Evolutionary conservation across 2,888 invertebrate species (phyloP), one percentile per base, ranked within the genome.

Genomic region (Andricus curvator): DNA sequence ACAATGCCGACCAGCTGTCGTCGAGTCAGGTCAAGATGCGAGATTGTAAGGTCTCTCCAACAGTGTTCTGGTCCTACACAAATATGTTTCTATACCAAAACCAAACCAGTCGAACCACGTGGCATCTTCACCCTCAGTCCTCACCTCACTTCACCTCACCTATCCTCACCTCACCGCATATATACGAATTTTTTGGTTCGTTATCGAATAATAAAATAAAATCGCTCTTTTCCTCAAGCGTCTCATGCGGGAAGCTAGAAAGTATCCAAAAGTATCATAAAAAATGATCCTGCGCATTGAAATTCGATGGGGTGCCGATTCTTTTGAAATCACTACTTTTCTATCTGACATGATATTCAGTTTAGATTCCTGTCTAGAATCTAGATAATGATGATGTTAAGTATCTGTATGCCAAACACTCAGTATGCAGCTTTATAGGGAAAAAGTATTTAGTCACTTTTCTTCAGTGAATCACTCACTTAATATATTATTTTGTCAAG

Each of bases 1-100:
- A 74, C 74, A 74, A 74, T 56, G 74, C 51, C 51, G 74, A 56
- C 74, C 74, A 74, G 74, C 74, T 74, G 74, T 74, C 74, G 74
- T 74, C 74, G 74, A 74, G 56, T 74, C 74, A 74, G 74, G 74
- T 74, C 74, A 74, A 74, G 74, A 74, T 33, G 70, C 70, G 29
- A 70, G 70, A 51, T 70, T 70, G 70, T 56, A 70, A 70, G 70
- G 48, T 70, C 51, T 70, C 48, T 17, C 29, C 51, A 17, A 51
- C 51, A 33, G 29, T 33, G 51, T 33, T 74, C 74, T 33, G 48
- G 33, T 51, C 51, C 51, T 74, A 22, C 33, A 74, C 51, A 48
- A 51, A 56, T 33, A 74, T 25, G 25, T 74, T 56, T 74, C 51
- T 56, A 37, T 33, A 74, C 74, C 74, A 56, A 74, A 74, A 29